Base-by-base conservation (phyloP, 2,888 invertebrate genomes). In the Phrixothrix hirtus region DNA sequence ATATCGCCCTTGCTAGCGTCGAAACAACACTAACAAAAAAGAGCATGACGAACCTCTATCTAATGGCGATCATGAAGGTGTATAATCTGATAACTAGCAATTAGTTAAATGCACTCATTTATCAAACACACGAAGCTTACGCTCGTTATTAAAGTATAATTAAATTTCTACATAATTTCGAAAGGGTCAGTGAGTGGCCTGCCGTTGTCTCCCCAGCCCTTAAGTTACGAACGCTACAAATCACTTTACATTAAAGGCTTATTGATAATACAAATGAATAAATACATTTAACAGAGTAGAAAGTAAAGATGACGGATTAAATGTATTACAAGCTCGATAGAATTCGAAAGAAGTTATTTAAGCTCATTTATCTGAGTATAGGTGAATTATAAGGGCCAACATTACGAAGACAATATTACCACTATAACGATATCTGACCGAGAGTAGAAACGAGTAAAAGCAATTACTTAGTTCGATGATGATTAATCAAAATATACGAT, bases 41-140 rank as follows among this genome's bases (percentile, higher is more conserved):
- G 56, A 56, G 44, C 54, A 58, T 56, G 46, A 59, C 57, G 58
- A 50, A 58, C 59, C 59, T 52, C 55, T 49, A 56, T 55, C 53
- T 46, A 47, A 41, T 47, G 45, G 17, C 51, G 42, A 55, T 50
- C 51, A 57, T 38, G 59, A 70, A 73, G 73, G 73, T 74, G 70
- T 73, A 54, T 54, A 72, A 73, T 73, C 69, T 62, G 70, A 73
- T 75, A 72, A 73, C 69, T 67, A 64, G 74, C 73, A 75, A 75
- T 75, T 74, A 75, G 72, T 70, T 71, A 74, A 75, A 75, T 74
- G 75, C 65, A 71, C 67, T 68, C 72, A 74, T 75, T 74, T 72
- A 74, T 75, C 74, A 75, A 68, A 67, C 61, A 63, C 64, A 59
- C 61, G 61, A 62, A 61, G 60, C 59, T 59, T 59, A 58, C 61